Evolutionary conservation across 2,113 vertebrate species (phyloP), one percentile per base, ranked within the genome.

Genomic region (Gracilinanus agilis): DNA sequence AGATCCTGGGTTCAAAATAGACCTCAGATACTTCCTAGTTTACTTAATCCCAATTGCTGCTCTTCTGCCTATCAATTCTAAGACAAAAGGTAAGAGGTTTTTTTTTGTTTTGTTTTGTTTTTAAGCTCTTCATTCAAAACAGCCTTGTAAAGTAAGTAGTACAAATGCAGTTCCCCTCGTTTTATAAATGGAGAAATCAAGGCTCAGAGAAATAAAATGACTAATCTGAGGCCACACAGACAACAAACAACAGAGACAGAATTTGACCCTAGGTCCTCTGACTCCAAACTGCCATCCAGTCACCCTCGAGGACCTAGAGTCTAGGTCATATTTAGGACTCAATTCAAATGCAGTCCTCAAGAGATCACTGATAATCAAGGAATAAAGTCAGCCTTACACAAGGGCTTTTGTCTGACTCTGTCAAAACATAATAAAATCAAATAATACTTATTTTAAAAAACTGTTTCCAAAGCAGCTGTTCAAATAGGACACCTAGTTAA

Each of bases 401-500:
- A 44, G 91, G 49, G 40, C 54, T n/a, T 83, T 49, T 34, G 1
- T 3, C 12, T 11, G 44, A 92, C 56, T 55, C 88, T 8, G 19
- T 0, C 0, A 8, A 90, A 44, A 54, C 34, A 29, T 24, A 16
- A 90, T 89, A 16, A 91, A 95, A 29, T 67, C 91, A 56, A 40
- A 12, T 0, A 44, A 90, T 89, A 44, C 25, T 94, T 90, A 29
- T 90, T 89, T 92, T 6, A 13, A 54, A 90, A 44, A 90, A 90
- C 53, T 23, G 1, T 53, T 95, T 88, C 58, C 90, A 24, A 67
- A 58, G 53, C 90, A 95, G 91, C 90, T 92, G 56, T 93, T 94
- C 90, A 75, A 89, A 89, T 8, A 53, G 56, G 91, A 95, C 10
- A 53, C 90, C 91, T 88, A 92, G 24, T 44, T 44, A 9, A 6